Percentiles rank a stretch among this genome's conserved stretches.
Evolutionary conservation across 2,113 vertebrate species (phyloP).

Genomic region (Sclerurus mexicanus): DNA sequence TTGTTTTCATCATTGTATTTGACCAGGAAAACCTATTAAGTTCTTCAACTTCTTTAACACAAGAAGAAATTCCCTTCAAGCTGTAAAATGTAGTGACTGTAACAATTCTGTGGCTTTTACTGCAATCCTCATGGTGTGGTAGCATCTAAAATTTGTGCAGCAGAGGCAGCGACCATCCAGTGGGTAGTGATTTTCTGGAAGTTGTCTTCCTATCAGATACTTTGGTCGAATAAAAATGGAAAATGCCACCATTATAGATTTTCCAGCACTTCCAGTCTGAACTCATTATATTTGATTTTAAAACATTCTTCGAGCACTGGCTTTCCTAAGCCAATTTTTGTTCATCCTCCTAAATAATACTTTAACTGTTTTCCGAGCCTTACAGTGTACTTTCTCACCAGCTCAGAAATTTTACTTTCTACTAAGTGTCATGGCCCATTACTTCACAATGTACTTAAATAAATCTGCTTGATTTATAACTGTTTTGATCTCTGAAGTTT

Average conservation of each 20-base stretch:
- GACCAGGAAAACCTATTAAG: neutral
- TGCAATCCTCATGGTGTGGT: neutral
- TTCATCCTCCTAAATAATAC: neutral
- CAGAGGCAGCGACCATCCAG: neutral
- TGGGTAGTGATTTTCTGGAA: neutral
- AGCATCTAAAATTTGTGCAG: neutral
- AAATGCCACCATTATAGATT: neutral
- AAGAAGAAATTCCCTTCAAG: neutral
- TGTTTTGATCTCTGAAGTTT: conserved; percentile 57
- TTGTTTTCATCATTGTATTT: neutral
- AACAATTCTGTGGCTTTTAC: neutral
- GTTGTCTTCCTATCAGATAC: neutral
- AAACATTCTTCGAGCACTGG: neutral
- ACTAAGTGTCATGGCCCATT: neutral
- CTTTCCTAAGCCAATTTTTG: neutral
- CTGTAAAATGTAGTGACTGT: neutral
- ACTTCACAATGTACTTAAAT: neutral
- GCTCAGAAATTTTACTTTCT: neutral
- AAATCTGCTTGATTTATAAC: conserved; percentile 28
- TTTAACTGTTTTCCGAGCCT: neutral
- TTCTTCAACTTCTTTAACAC: neutral
- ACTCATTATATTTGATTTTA: conserved; percentile 8
- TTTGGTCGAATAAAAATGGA: neutral
- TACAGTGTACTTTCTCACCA: neutral
- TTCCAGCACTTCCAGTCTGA: neutral